Evolutionary conservation across 2,113 vertebrate species (phyloP).

Genomic region (Gallinago media): DNA sequence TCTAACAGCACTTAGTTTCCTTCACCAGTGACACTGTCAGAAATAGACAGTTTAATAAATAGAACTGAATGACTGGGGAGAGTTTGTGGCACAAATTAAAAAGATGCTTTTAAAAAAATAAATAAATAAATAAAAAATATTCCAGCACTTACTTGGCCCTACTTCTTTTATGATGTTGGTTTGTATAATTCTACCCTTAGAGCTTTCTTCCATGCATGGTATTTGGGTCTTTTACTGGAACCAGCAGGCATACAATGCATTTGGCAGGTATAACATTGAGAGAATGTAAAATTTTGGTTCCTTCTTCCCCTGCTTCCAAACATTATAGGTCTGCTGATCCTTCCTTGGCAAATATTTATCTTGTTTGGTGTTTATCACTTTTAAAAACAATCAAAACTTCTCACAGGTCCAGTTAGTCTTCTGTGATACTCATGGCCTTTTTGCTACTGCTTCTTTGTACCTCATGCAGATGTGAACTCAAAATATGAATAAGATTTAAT

Average conservation of each 20-base stretch:
- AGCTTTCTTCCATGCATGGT: background rate
- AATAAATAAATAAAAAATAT: background rate
- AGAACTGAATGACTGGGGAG: background rate
- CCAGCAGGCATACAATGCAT: background rate
- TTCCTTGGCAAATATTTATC: background rate
- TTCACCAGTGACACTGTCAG: background rate
- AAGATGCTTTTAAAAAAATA: background rate
- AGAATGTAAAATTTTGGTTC: background rate
- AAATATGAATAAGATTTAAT: background rate
- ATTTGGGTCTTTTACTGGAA: background rate
- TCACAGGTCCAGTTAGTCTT: background rate
- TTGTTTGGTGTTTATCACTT: background rate
- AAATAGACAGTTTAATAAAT: background rate
- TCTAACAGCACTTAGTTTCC: background rate
- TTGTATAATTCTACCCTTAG: background rate
- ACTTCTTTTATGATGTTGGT: background rate
- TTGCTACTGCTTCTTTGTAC: background rate
- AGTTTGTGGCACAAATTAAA: background rate
- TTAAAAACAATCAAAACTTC: slow-evolving; percentile 10
- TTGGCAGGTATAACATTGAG: background rate
- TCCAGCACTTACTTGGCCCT: background rate
- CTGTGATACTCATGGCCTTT: background rate
- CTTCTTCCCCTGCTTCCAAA: background rate
- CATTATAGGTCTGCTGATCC: background rate
- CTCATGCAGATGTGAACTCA: background rate